Evolutionary conservation across 2,113 vertebrate species (phyloP).

Genomic region (Epinephelus lanceolatus): DNA sequence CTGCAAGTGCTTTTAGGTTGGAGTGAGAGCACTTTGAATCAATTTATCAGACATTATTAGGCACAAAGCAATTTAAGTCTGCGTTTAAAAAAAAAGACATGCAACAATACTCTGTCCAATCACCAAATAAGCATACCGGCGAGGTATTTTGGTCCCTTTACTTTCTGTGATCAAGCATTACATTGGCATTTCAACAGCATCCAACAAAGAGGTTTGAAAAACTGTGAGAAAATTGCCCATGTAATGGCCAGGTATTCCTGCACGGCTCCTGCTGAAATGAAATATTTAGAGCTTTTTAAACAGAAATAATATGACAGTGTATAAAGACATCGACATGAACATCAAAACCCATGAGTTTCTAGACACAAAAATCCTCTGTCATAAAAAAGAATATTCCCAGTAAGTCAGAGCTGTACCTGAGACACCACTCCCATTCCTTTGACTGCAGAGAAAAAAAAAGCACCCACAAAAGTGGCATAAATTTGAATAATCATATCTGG

Average conservation of each 20-base stretch:
- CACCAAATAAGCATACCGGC: neutral
- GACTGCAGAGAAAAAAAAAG: slow-evolving; percentile 23
- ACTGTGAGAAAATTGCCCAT: slow-evolving; percentile 12
- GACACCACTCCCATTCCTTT: slow-evolving; percentile 42
- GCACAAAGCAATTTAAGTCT: too few species aligned
- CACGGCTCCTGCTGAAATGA: neutral
- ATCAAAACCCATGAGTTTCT: slow-evolving; percentile 35
- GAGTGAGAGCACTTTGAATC: neutral
- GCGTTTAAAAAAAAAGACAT: neutral
- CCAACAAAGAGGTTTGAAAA: slow-evolving; percentile 9
- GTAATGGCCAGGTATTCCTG: slow-evolving; percentile 15
- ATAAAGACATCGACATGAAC: slow-evolving; percentile 34
- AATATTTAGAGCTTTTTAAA: slow-evolving; percentile 36
- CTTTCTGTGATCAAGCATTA: slow-evolving; percentile 1
- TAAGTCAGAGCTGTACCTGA: slow-evolving; percentile 25
- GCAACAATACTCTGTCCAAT: neutral
- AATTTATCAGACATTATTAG: neutral
- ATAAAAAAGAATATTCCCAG: slow-evolving; percentile 38
- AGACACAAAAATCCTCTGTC: slow-evolving; percentile 31
- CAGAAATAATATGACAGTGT: slow-evolving; percentile 12
- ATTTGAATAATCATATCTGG: slow-evolving; percentile 71
- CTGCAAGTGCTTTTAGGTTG: neutral
- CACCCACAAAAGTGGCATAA: slow-evolving; percentile 57
- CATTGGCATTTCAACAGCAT: slow-evolving; percentile 19
- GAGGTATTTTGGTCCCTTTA: neutral